Evolutionary conservation across 1,140 invertebrate species (phyloP), one percentile per base, ranked within the genome.

Genomic region (Pomacea maculata): DNA sequence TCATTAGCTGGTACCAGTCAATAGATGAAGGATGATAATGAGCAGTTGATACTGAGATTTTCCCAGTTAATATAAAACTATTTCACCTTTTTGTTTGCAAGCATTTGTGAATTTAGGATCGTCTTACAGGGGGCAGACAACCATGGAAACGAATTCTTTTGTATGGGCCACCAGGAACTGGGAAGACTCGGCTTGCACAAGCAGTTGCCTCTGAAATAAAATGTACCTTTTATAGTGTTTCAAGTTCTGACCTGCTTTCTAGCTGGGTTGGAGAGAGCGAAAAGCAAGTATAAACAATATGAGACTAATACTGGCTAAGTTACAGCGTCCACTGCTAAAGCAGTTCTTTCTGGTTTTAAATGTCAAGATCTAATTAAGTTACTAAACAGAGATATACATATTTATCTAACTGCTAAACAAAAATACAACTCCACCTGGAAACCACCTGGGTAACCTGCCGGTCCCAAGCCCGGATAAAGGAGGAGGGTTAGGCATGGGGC

Each of bases 231-330:
- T 93, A 93, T 85, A 91, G 88, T 83, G 89, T 94, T n/a, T 93
- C 93, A 17, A 91, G 92, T 83, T 90, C 92, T 29, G 92, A 93
- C 87, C 88, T 94, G 9, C 83, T 94, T 21, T 94, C 93, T 9
- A 87, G 89, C 63, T 94, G 92, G 92, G 87, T 94, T 63, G 94
- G 94, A 67, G 91, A 93, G 87, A 93, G 93, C 80, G 94, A 94
- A 89, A 94, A 94, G 93, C 94, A 90, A 52, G 79, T 55, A 75
- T 25, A 68, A 21, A 21, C n/a, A 70, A 21, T 7, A 45, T 45
- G 34, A 45, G 34, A 45, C 34, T 45, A 45, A 45, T 45, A 6
- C 34, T 45, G 6, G 34, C 34, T 45, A 45, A 45, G 34, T 45
- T 45, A 45, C 3, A 45, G 34, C 34, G 6, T 45, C 34, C 34